Evolutionary conservation across 2,888 invertebrate genomes (phyloP).

Genomic region (Andrena fulva): DNA sequence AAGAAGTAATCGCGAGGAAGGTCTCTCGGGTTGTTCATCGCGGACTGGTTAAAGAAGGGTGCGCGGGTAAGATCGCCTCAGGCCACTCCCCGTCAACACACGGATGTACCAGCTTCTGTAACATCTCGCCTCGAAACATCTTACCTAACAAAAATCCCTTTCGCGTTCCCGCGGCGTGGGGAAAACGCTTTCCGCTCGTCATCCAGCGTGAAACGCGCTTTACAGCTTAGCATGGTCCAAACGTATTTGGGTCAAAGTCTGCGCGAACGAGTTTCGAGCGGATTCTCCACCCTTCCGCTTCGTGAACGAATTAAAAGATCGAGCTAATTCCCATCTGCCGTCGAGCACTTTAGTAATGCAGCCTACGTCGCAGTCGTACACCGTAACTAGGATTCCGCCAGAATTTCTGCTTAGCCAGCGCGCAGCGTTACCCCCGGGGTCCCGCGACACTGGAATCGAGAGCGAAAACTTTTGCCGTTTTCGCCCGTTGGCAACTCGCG

Average conservation of each 20-base stretch:
- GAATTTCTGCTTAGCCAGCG: background rate
- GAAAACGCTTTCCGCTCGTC: conserved; percentile 21
- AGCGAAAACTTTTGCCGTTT: conserved; percentile 9
- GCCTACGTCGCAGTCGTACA: background rate
- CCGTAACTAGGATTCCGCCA: too few relatives aligned
- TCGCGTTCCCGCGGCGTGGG: conserved; percentile 1
- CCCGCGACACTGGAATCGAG: background rate
- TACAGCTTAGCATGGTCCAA: conserved; percentile 14
- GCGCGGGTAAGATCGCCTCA: conserved; percentile 14
- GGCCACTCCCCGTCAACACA: conserved; percentile 2
- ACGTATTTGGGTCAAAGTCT: conserved; percentile 19
- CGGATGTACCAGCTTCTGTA: background rate
- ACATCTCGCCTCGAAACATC: conserved; percentile 2
- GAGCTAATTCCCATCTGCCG: too few relatives aligned
- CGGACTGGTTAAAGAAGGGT: conserved; percentile 8
- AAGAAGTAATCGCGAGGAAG: background rate
- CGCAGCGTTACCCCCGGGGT: background rate
- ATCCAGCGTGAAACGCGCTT: conserved; percentile 21
- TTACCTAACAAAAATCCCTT: conserved; percentile 49
- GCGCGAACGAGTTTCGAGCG: background rate
- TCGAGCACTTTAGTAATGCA: too few relatives aligned
- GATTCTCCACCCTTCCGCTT: background rate
- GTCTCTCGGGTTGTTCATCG: conserved; percentile 10
- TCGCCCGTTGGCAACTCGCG: background rate
- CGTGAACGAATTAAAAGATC: too few relatives aligned